Percentiles rank a stretch among this genome's conserved stretches.
Conservation (phyloP, 1,140 invertebrate genomes). For the Protaetia brevitarsis region DNA sequence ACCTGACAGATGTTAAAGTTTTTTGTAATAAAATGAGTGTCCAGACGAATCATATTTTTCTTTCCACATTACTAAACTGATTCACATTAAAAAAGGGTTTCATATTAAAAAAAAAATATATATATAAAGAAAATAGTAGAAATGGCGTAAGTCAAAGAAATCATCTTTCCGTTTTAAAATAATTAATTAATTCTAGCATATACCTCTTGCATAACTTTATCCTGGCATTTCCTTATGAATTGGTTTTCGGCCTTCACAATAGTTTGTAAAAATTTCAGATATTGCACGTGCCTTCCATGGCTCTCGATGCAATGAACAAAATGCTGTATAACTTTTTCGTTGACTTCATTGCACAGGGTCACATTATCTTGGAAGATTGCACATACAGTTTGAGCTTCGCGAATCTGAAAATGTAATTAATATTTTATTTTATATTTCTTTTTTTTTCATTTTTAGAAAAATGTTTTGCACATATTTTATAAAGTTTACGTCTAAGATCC, state of each 20-base stretch:
- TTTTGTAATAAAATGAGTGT: too few relatives aligned
- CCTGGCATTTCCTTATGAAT: slow-evolving; percentile 93
- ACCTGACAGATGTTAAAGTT: too few relatives aligned
- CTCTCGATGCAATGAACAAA: slow-evolving; percentile 98
- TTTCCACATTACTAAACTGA: too few relatives aligned
- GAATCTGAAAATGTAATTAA: slow-evolving; percentile 60
- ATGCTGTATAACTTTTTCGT: slow-evolving; percentile 93
- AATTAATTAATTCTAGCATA: neutral
- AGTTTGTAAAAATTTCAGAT: slow-evolving; percentile 94
- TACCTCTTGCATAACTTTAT: slow-evolving; percentile 98
- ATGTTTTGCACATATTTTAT: neutral
- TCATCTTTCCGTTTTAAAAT: too few relatives aligned
- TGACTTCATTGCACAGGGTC: slow-evolving; percentile 92
- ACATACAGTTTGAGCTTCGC: slow-evolving; percentile 94
- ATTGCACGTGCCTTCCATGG: slow-evolving; percentile 89
- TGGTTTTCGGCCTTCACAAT: slow-evolving; percentile 95
- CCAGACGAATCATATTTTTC: too few relatives aligned
- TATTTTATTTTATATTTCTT: neutral
- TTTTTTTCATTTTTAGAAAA: too few relatives aligned
- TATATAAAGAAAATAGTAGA: too few relatives aligned
- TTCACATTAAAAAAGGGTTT: too few relatives aligned
- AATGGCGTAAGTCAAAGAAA: too few relatives aligned
- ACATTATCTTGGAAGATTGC: slow-evolving; percentile 96
- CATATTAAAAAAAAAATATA: too few relatives aligned
- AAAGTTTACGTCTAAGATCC: too few relatives aligned